Conservation (phyloP, 2,888 invertebrate species). For the Amiota minor region DNA sequence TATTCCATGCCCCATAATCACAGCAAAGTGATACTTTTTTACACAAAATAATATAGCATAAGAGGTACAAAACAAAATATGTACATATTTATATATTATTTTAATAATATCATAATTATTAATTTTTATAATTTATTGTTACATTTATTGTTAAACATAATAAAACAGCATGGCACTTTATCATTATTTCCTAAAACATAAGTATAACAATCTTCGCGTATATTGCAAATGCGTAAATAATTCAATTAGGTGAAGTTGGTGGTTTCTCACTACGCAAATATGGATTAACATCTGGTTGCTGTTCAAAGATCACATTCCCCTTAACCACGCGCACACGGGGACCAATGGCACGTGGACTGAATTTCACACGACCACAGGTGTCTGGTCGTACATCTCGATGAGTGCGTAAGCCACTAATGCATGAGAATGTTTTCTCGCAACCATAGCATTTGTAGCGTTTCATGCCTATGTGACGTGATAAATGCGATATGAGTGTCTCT, state of each 20-base stretch:
- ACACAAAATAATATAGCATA: too few species aligned
- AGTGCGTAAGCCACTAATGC: constrained; percentile 69
- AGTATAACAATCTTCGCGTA: constrained; percentile 27
- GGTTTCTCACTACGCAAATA: constrained; percentile 66
- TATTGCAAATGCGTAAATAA: background rate
- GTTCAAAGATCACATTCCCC: constrained; percentile 68
- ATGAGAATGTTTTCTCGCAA: constrained; percentile 68
- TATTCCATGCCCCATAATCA: too few species aligned
- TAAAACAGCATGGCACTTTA: constrained; percentile 38
- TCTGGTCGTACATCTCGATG: constrained; percentile 66
- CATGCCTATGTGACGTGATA: constrained; percentile 72
- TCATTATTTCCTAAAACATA: constrained; percentile 40
- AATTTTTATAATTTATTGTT: too few species aligned
- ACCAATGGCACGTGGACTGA: constrained; percentile 69
- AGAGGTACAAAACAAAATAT: too few species aligned
- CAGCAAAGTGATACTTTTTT: too few species aligned
- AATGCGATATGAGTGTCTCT: constrained; percentile 69
- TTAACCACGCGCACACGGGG: constrained; percentile 70
- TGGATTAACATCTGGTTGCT: constrained; percentile 68
- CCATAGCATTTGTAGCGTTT: constrained; percentile 71
- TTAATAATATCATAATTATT: too few species aligned
- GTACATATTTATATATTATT: too few species aligned
- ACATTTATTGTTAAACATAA: constrained; percentile 35
- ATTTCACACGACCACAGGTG: constrained; percentile 67
- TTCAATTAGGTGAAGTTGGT: constrained; percentile 16